Percentiles rank a stretch among this genome's conserved stretches.
Evolutionary conservation across 2,113 vertebrate species (phyloP).

Genomic region (Cebidichthys violaceus): DNA sequence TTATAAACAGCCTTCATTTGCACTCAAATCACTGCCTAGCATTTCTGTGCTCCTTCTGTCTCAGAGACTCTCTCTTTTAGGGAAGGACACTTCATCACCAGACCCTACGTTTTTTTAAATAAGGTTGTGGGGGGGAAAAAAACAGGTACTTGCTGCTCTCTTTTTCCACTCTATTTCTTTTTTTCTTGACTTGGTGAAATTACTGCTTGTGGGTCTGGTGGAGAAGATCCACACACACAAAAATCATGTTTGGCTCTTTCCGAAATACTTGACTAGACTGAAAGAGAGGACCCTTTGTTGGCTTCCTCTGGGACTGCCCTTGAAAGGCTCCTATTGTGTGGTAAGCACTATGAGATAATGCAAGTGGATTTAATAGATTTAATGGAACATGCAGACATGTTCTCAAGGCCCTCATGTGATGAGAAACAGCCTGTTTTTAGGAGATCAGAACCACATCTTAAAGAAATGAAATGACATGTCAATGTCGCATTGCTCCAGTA

Average conservation of each 20-base stretch:
- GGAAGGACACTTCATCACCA: conserved; percentile 24
- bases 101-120: conserved; percentile 52
- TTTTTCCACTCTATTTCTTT: conserved; percentile 44
- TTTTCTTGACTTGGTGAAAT: conserved; percentile 57
- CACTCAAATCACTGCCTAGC: too few relatives aligned
- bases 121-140: conserved; percentile 26
- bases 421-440: conserved; percentile 59
- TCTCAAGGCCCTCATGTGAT: conserved; percentile 64
- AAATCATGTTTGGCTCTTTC: conserved; percentile 75
- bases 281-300: conserved; percentile 79
- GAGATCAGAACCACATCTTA: conserved; percentile 63
- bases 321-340: conserved; percentile 81
- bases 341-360: conserved; percentile 81
- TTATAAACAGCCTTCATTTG: background rate
- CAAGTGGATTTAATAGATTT: conserved; percentile 81
- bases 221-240: conserved; percentile 55
- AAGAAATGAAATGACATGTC: conserved; percentile 58
- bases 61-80: conserved; percentile 6
- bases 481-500: background rate
- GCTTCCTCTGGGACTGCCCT: conserved; percentile 76
- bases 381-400: conserved; percentile 78
- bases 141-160: conserved; percentile 50
- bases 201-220: conserved; percentile 44
- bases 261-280: conserved; percentile 77
- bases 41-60: conserved; percentile 20